Conservation (phyloP, 2,797 vertebrate species). For the Pangasius larnaudii region DNA sequence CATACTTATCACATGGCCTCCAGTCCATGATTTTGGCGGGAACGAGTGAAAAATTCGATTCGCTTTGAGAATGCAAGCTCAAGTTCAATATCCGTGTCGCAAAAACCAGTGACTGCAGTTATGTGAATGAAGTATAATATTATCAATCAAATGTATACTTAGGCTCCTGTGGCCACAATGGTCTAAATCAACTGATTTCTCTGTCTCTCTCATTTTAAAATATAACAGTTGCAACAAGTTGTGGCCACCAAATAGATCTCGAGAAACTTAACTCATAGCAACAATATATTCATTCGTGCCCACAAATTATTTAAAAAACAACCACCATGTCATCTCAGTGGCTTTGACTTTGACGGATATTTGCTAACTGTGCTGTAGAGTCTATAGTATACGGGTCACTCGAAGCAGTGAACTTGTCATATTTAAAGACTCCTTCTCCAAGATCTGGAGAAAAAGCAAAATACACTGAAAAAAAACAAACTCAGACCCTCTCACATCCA, state of each 20-base stretch:
- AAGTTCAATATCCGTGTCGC: background rate
- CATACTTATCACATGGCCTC: background rate
- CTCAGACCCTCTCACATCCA: background rate
- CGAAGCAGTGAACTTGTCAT: slow-evolving; percentile 30
- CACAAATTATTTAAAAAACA: background rate
- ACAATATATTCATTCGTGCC: background rate
- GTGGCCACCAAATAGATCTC: background rate
- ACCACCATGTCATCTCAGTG: background rate
- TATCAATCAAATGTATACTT: background rate
- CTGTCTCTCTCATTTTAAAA: background rate
- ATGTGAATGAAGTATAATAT: background rate
- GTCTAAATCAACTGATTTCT: background rate
- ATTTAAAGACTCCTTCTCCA: slow-evolving; percentile 10
- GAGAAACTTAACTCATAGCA: background rate
- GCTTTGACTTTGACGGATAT: background rate
- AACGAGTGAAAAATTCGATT: background rate
- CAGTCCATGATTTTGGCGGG: background rate
- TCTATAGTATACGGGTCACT: slow-evolving; percentile 31
- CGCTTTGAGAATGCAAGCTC: background rate
- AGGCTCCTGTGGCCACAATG: background rate
- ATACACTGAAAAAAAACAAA: slow-evolving; percentile 19
- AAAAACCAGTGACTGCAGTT: background rate
- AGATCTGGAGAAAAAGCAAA: slow-evolving; percentile 3
- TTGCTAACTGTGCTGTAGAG: background rate
- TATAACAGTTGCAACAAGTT: background rate